A percentile compares a stretch with the other conserved stretches of the same genome.
Conservation (phyloP, 30 jellyfish, hydroid and myxozoan genomes). For the Aurelia coerulea region DNA sequence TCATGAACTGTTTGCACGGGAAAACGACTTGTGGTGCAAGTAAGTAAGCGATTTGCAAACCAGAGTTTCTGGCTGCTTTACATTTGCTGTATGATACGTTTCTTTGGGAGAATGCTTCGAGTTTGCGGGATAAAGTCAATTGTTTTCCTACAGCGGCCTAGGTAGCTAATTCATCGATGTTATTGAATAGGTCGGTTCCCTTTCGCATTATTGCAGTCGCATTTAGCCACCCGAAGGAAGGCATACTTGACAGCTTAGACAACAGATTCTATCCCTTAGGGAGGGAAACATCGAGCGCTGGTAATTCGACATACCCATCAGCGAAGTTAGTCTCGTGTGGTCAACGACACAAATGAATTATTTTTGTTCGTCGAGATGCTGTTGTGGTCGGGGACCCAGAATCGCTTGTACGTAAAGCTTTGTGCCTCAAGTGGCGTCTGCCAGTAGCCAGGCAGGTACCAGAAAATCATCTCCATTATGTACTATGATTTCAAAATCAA, state of each 20-base stretch:
- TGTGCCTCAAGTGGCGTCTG: conserved; percentile 39
- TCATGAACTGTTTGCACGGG: conserved; percentile 16
- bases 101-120: conserved; percentile 35
- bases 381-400: conserved; percentile 5
- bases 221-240: conserved; percentile 39
- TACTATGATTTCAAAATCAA: neutral
- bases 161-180: conserved; percentile 44
- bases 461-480: neutral
- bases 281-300: too few species aligned
- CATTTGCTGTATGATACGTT: conserved; percentile 15
- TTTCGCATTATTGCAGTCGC: conserved; percentile 47
- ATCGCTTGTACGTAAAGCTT: conserved; percentile 35
- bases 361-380: neutral
- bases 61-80: conserved; percentile 8
- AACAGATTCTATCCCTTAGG: neutral
- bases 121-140: conserved; percentile 63
- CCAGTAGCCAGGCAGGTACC: neutral
- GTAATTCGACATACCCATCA: too few species aligned
- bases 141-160: conserved; percentile 60
- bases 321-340: too few species aligned
- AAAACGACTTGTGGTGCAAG: conserved; percentile 26
- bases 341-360: too few species aligned
- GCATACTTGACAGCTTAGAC: conserved; percentile 17
- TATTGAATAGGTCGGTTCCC: conserved; percentile 43
- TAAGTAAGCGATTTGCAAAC: conserved; percentile 18